A percentile compares a stretch with the other conserved stretches of the same genome.
Conservation (phyloP, 2,797 vertebrate genomes). For the Lagorchestes hirsutus region DNA sequence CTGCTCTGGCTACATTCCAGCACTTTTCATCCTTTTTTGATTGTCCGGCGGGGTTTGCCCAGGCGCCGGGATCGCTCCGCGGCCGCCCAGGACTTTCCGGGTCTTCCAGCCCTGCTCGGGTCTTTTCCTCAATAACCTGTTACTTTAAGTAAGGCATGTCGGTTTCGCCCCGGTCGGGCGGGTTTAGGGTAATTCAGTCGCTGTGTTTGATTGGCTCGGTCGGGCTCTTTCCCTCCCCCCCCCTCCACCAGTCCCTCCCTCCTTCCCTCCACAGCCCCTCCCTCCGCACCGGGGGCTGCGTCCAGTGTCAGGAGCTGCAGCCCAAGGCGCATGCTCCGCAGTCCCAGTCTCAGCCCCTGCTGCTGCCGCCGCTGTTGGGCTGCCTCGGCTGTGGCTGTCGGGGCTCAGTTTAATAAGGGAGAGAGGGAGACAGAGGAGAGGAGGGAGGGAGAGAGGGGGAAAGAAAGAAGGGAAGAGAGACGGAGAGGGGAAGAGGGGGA, state of each 20-base stretch:
- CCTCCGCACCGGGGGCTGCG: slow-evolving; percentile 69
- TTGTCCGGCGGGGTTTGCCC: slow-evolving; percentile 74
- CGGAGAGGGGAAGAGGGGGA: slow-evolving; percentile 69
- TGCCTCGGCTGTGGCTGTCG: slow-evolving; percentile 76
- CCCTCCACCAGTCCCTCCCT: slow-evolving; percentile 71
- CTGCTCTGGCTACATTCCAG: slow-evolving; percentile 79
- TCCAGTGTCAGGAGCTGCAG: slow-evolving; percentile 78
- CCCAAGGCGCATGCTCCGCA: slow-evolving; percentile 89
- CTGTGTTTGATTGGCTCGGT: slow-evolving; percentile 79
- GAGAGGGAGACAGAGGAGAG: slow-evolving; percentile 23
- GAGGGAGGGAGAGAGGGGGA: slow-evolving; percentile 66
- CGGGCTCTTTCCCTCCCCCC: slow-evolving; percentile 71
- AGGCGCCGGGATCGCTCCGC: slow-evolving; percentile 54
- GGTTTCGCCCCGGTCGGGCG: slow-evolving; percentile 20
- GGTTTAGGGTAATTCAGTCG: slow-evolving; percentile 47
- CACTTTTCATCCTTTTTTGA: slow-evolving; percentile 83
- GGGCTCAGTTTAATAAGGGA: slow-evolving; percentile 88
- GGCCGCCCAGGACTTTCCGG: not conserved
- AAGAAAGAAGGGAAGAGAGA: not conserved
- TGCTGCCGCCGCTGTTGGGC: slow-evolving; percentile 81
- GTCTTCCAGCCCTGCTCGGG: not conserved
- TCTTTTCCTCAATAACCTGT: slow-evolving; percentile 71
- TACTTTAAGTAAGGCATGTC: slow-evolving; percentile 75
- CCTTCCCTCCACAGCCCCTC: slow-evolving; percentile 69
- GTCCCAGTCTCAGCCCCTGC: slow-evolving; percentile 86